Conservation (phyloP, 1,140 invertebrate species). For the Mya arenaria region DNA sequence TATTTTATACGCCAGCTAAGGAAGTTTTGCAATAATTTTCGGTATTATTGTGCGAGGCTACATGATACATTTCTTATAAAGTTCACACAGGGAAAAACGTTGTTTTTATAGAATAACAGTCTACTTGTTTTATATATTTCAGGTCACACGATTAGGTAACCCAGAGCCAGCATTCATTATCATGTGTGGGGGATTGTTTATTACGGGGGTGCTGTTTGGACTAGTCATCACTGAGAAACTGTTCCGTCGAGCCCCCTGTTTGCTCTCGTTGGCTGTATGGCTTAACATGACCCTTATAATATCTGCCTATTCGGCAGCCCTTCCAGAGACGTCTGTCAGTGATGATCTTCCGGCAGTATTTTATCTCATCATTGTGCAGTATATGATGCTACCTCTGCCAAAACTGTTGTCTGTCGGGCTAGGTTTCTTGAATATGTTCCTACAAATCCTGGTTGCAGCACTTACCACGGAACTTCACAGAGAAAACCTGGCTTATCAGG, state of each 20-base stretch:
- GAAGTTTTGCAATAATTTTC: no score
- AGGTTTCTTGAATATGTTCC: constrained; percentile 59
- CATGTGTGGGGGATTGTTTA: constrained; percentile 5
- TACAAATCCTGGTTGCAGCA: constrained; percentile 65
- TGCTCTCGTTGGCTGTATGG: constrained; percentile 24
- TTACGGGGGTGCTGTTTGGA: not conserved
- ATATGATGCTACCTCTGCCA: constrained; percentile 74
- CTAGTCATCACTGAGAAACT: constrained; percentile 29
- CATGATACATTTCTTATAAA: no score
- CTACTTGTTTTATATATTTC: constrained; percentile 40
- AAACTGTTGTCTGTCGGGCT: constrained; percentile 66
- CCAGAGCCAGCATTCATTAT: constrained; percentile 36
- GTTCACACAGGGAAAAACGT: no score
- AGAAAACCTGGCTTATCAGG: constrained; percentile 63
- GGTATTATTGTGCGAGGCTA: no score
- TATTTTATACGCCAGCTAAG: no score
- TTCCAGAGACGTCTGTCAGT: constrained; percentile 45
- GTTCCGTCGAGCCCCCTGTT: constrained; percentile 15
- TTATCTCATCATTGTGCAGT: constrained; percentile 69
- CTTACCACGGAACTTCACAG: constrained; percentile 54
- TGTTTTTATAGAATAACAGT: no score
- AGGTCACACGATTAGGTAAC: constrained; percentile 32
- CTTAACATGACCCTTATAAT: constrained; percentile 51
- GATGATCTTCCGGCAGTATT: constrained; percentile 67
- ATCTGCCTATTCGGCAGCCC: constrained; percentile 64